Evolutionary conservation across 2,888 invertebrate species (phyloP).

Genomic region (Archips xylosteana): DNA sequence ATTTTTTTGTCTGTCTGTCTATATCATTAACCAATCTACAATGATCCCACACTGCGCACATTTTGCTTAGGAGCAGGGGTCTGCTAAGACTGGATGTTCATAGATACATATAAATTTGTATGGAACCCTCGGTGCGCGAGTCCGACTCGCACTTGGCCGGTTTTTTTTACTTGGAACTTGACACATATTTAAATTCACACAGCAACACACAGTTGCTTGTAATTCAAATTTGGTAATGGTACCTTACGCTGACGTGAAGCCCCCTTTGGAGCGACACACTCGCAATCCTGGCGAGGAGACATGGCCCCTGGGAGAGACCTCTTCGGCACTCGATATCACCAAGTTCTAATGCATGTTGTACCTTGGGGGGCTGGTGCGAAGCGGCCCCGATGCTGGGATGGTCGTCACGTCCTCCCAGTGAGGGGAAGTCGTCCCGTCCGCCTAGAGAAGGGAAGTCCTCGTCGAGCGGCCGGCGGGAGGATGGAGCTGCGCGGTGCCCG

Average conservation of each 20-base stretch:
- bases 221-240: neutral
- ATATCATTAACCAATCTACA: too few relatives aligned
- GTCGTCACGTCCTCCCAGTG: conserved; percentile 64
- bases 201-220: neutral
- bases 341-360: conserved; percentile 44
- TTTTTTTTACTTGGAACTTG: too few relatives aligned
- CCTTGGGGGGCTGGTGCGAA: conserved; percentile 73
- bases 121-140: too few relatives aligned
- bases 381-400: conserved; percentile 75
- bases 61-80: too few relatives aligned
- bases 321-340: neutral
- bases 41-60: too few relatives aligned
- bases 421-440: conserved; percentile 29
- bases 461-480: conserved; percentile 60
- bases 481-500: conserved; percentile 48
- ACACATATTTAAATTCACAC: neutral
- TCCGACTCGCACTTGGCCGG: too few relatives aligned
- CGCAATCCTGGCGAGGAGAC: neutral
- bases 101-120: too few relatives aligned
- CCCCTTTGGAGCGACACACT: neutral
- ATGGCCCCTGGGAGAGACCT: neutral
- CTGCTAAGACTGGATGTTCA: too few relatives aligned
- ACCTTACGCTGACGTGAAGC: neutral
- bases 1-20: too few relatives aligned
- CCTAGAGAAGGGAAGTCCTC: conserved; percentile 63